Evolutionary conservation across 1,140 invertebrate genomes (phyloP).

Genomic region (Bombus affinis): DNA sequence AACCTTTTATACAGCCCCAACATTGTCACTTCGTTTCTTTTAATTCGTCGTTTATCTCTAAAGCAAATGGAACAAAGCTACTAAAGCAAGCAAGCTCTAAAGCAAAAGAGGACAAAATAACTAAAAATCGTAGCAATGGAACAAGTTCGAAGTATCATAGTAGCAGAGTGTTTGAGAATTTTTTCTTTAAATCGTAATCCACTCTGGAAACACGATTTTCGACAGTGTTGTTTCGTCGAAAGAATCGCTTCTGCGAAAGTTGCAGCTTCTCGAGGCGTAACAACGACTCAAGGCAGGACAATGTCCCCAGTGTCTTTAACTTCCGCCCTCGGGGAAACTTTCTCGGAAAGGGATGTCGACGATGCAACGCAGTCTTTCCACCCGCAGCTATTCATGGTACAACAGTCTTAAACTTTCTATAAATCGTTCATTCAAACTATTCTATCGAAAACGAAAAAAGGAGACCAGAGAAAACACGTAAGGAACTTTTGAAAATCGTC

Average conservation of each 20-base stretch:
- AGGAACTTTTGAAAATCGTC: neutral
- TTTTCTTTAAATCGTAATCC: neutral
- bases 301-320: conserved; percentile 18
- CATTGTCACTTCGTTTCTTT: neutral
- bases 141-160: neutral
- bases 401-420: conserved; percentile 4
- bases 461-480: neutral
- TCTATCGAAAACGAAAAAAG: neutral
- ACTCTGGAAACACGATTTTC: neutral
- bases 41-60: neutral
- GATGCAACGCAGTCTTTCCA: conserved; percentile 20
- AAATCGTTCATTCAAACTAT: conserved; percentile 1
- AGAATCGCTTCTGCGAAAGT: conserved; percentile 15
- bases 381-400: conserved; percentile 9
- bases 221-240: neutral
- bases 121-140: neutral
- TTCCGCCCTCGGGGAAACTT: conserved; percentile 37
- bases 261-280: conserved; percentile 21
- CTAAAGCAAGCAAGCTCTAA: too few relatives aligned
- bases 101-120: neutral
- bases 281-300: conserved; percentile 10
- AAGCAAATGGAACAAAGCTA: neutral
- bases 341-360: conserved; percentile 25
- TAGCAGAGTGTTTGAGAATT: neutral
- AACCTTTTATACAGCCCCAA: neutral